phyloP scores from a whole-genome alignment of 1,140 invertebrate genomes.

The Aphelinus certus region DNA sequence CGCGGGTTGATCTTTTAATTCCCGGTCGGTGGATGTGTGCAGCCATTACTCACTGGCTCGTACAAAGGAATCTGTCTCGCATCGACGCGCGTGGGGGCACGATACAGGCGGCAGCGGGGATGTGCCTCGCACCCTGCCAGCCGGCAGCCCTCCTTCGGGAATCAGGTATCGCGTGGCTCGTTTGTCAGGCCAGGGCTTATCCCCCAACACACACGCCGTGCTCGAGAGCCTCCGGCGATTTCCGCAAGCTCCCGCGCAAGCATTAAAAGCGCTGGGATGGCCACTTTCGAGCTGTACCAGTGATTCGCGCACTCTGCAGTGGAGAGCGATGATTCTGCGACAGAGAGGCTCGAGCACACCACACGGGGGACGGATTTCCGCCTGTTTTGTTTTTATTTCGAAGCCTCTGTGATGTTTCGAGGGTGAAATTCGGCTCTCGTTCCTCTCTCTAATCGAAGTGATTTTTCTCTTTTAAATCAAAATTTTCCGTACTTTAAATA shows the following conservation, averaged over 20 bases:
- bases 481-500: no score
- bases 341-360: not conserved
- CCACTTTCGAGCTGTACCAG: no score
- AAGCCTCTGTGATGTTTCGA: not conserved
- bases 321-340: no score
- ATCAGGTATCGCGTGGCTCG: conserved; percentile 44
- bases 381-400: not conserved
- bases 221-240: conserved; percentile 13
- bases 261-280: conserved; percentile 6
- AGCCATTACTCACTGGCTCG: conserved; percentile 19
- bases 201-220: not conserved
- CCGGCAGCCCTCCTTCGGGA: conserved; percentile 28
- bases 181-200: conserved; percentile 34
- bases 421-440: not conserved
- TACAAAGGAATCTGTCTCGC: conserved; percentile 18
- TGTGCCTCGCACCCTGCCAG: not conserved
- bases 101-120: conserved; percentile 13
- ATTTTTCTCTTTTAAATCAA: no score
- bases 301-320: no score
- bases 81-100: conserved; percentile 9
- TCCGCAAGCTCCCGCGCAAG: conserved; percentile 1
- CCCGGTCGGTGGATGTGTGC: no score
- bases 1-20: no score
- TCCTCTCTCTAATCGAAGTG: not conserved
- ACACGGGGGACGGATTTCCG: not conserved